Evolutionary conservation across 1,140 invertebrate species (phyloP).

Genomic region (Lordiphosa collinella): DNA sequence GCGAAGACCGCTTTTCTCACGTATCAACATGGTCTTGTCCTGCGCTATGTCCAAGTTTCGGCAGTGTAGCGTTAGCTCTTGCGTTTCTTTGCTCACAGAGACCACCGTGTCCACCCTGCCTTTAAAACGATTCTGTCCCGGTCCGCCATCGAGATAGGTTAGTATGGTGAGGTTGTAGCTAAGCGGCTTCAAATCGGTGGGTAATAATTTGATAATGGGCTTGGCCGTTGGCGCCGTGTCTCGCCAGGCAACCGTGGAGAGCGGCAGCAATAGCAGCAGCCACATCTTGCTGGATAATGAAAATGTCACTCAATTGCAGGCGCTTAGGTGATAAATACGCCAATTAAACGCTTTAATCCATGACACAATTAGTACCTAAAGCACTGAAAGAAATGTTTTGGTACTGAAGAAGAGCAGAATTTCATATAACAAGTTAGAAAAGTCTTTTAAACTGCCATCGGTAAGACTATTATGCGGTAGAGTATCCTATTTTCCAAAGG

Average conservation of each 20-base stretch:
- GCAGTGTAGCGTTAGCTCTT: background rate
- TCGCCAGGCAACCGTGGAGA: background rate
- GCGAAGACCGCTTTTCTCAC: background rate
- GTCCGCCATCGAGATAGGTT: background rate
- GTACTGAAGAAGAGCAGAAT: too few relatives aligned
- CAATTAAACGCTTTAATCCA: conserved; percentile 5
- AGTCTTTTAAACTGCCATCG: too few relatives aligned
- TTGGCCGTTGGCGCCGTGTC: too few relatives aligned
- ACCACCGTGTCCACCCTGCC: conserved; percentile 7
- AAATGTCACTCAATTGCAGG: background rate
- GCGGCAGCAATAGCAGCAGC: background rate
- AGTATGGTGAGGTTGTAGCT: conserved; percentile 6
- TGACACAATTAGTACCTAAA: background rate
- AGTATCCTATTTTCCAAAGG: too few relatives aligned
- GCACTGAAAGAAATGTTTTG: too few relatives aligned
- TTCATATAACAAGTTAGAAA: too few relatives aligned
- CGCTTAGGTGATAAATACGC: background rate
- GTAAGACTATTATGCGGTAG: too few relatives aligned
- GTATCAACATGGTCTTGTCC: background rate
- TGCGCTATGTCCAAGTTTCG: background rate
- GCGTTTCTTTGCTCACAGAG: background rate
- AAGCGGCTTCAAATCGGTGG: background rate
- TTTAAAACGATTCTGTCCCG: background rate
- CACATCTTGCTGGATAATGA: background rate
- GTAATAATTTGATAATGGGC: too few relatives aligned